These are phyloP conservation scores for Macaria notata DNA, from an alignment of 2,888 invertebrate genomes.

Conservation along the genomic window DNA sequence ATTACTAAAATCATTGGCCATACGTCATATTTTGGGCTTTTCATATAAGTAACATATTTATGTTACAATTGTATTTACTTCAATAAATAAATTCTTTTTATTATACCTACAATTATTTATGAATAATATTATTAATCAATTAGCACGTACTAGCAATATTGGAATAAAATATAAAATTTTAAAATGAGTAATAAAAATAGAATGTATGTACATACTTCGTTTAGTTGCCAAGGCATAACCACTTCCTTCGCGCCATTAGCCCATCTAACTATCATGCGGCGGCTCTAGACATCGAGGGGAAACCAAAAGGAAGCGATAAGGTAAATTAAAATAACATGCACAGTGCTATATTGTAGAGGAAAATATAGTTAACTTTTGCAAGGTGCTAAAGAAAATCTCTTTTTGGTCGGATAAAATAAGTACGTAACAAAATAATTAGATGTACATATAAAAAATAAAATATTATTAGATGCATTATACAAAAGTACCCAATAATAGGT, in stretches of 20 bases:
- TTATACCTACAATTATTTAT: background rate
- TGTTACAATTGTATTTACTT: too few species aligned
- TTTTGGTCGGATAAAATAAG: too few species aligned
- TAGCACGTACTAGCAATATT: constrained; percentile 4
- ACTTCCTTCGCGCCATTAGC: constrained; percentile 76
- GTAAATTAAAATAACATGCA: constrained; percentile 68
- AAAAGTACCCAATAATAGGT: too few species aligned
- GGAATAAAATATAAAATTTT: too few species aligned
- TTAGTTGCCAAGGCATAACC: constrained; percentile 78
- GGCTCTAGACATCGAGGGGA: constrained; percentile 66
- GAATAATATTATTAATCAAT: constrained; percentile 4
- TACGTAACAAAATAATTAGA: too few species aligned
- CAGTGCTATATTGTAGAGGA: constrained; percentile 26
- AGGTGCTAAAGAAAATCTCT: too few species aligned
- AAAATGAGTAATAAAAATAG: constrained; percentile 7
- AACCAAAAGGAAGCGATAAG: constrained; percentile 69
- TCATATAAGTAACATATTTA: too few species aligned
- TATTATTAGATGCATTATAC: too few species aligned
- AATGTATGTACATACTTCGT: constrained; percentile 68
- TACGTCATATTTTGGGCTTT: too few species aligned
- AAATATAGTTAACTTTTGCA: background rate
- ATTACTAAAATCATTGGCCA: too few species aligned
- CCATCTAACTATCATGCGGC: constrained; percentile 82
- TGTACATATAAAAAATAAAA: too few species aligned
- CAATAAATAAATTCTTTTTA: too few species aligned